Base-by-base conservation (phyloP, 2,888 invertebrate species). In the Papilio gigon region DNA sequence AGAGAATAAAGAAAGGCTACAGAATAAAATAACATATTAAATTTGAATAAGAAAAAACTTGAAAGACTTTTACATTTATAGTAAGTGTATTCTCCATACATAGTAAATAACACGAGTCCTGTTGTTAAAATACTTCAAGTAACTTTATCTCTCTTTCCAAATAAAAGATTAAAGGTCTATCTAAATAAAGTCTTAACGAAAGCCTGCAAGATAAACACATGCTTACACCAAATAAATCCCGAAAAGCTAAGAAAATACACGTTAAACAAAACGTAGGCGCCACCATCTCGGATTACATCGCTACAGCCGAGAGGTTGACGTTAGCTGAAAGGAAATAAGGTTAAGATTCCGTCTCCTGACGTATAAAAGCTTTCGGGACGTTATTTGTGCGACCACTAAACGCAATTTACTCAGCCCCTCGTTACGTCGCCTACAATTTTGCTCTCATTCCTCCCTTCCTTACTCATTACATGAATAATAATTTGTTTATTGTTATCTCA, bases 401-500 rank as follows among this genome's bases (percentile, higher is more conserved):
- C 76, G 77, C 78, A 80, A 79, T 80, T 79, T 78, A 77, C 78
- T 76, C 76, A 65, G 40, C 68, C 58, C 64, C 60, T 68, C 77
- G 78, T 80, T 80, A 82, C 80, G 81, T 78, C 77, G 74, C 76
- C 74, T 74, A 77, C 80, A 79, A 82, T 81, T 82, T 79, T 79
- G 75, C 74, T 79, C 77, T 76, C 78, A 74, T 78, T 78, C 76
- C 78, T 71, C 73, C 74, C 73, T 73, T 68, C 73, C 74, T 73
- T 72, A 73, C 76, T 82, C 79, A 80, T 77, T 78, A 78, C 80
- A 80, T 82, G 84, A 84, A 85, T 84, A 84, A 83, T 83, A 83
- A 86, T 84, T 84, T 84, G 84, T 85, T 84, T 84, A 83, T 84
- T 83, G 82, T 83, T 80, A 81, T 82, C 79, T 81, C 80, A 78